Base-by-base conservation (phyloP, 2,113 vertebrate species). In the Xiphophorus couchianus region DNA sequence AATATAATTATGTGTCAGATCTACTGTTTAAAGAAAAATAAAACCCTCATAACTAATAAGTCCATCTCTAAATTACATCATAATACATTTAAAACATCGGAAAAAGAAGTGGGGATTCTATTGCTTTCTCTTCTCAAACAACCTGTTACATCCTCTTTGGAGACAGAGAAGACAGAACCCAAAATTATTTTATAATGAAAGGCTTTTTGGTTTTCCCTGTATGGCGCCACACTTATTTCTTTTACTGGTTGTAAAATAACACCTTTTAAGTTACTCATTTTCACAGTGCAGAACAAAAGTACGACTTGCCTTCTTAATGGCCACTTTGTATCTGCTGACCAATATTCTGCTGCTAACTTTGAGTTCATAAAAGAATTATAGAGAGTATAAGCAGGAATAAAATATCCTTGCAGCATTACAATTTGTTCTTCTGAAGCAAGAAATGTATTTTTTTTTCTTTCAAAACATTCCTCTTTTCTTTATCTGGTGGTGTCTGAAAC, bases 131-230 rank as follows among this genome's bases (percentile, higher is more conserved):
- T 25, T 58, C 3, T 58, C 51, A 58, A 22, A 51, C 48, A 22
- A 9, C 2, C 51, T 58, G 3, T n/a, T 10, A 10, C 51, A 58
- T 25, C 22, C 51, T 58, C 2, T 11, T n/a, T 58, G 0, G 8
- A n/a, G 25, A 58, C 10, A 10, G 51, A n/a, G 25, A 25, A n/a
- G 22, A 58, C 7, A 3, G 22, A n/a, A 58, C 22, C 8, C 8
- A 58, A 83, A 81, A 76, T 69, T 29, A 63, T 30, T 79, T 67
- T 76, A 62, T 27, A 71, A 70, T 77, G 14, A 69, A 76, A 66
- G 27, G 70, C 44, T 70, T 72, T 72, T 61, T 76, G 42, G 64
- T 72, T 64, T 74, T 76, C 27, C 27, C 62, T 14, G 30, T 12
- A 37, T 11, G 35, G 35, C 10, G 10, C 35, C 35, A 37, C 35